Evolutionary conservation across 2,113 vertebrate species (phyloP).

Genomic region (Galeopterus variegatus): DNA sequence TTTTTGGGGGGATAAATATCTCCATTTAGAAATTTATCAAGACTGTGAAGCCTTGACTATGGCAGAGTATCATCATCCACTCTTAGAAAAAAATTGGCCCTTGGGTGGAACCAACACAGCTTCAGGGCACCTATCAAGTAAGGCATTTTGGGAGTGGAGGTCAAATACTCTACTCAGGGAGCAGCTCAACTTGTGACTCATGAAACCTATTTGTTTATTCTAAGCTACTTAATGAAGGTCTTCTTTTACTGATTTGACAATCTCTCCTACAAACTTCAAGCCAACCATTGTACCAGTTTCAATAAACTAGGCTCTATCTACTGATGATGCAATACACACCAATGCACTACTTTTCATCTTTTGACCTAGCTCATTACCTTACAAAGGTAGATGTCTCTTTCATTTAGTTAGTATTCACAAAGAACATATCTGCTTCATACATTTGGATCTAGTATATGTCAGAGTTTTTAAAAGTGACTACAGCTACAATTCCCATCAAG

Average conservation of each 20-base stretch:
- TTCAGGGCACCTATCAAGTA: not conserved
- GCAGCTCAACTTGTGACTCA: not conserved
- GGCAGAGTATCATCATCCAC: not conserved
- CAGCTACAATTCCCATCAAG: not conserved
- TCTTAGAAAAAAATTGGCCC: not conserved
- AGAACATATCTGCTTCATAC: not conserved
- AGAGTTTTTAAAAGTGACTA: slow-evolving; percentile 19
- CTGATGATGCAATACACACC: too few species aligned
- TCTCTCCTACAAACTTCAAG: not conserved
- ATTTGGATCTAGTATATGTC: not conserved
- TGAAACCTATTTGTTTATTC: not conserved
- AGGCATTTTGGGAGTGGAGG: not conserved
- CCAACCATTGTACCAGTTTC: not conserved
- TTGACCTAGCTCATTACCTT: not conserved
- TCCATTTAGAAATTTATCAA: not conserved
- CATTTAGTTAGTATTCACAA: not conserved
- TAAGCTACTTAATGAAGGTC: not conserved
- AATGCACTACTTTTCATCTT: not conserved
- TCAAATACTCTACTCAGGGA: not conserved
- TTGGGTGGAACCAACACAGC: not conserved
- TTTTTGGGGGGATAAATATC: not conserved
- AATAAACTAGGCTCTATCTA: not conserved
- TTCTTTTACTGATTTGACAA: not conserved
- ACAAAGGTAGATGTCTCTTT: not conserved
- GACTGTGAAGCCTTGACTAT: not conserved